Base-by-base conservation (phyloP, 2,113 vertebrate species). In the Bubo bubo region DNA sequence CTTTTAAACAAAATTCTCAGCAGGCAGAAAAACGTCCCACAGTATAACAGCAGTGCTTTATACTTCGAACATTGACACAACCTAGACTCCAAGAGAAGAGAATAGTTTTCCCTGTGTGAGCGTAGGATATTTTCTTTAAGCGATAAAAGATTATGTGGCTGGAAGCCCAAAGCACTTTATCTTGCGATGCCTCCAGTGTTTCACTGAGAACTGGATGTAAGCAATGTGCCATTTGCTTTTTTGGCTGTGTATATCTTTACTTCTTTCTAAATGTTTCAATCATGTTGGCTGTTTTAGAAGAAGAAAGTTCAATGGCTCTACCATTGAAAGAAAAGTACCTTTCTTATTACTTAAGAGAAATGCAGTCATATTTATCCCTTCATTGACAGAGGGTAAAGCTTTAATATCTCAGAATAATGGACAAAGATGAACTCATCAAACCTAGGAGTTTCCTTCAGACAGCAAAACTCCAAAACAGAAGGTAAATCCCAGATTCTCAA, bases 161-260 rank as follows among this genome's bases (percentile, higher is more conserved):
- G 89, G 84, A 96, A 96, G 95, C 95, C 96, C 94, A 82, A 97
- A 97, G 94, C 96, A 96, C 94, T 97, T 97, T 96, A 96, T 94
- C 95, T 90, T 95, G 92, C 0, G 3, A 92, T 88, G 88, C 90
- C 72, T 94, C 92, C 95, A 88, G 85, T 94, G 91, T 77, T 96
- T 96, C 77, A 23, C 85, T 64, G 94, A 79, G 93, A 72, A 64
- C 92, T 94, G 95, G 91, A 95, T 87, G 87, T 41, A 79, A 97
- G 93, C 93, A 94, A 90, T 1, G 47, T 95, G 91, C 94, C 96
- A 95, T 93, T 96, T 94, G 82, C 68, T 95, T 95, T 95, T 95
- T 91, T 93, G 89, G 92, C 90, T 87, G 68, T 85, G 73, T 79
- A 43, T 91, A 80, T 73, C 81, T 53, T 83, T 58, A 49, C 55